A percentile compares a stretch with the other conserved stretches of the same genome.
These are phyloP conservation scores for Ormyrus labotus DNA, from an alignment of 2,888 invertebrate genomes.

Conservation along the genomic window DNA sequence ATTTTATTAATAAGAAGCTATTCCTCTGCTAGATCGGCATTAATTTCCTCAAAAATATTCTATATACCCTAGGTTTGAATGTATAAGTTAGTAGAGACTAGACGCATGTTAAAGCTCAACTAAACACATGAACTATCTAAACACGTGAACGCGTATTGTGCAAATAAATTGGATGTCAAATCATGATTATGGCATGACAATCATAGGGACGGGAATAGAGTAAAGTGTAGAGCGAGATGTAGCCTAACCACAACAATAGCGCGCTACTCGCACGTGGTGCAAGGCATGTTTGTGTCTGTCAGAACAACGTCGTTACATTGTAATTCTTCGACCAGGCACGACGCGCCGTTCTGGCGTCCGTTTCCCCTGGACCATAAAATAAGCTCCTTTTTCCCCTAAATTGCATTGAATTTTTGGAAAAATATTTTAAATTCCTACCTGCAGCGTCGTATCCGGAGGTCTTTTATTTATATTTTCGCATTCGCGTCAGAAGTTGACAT, in stretches of 20 bases:
- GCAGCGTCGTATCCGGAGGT: too few relatives aligned
- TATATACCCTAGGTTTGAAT: not conserved
- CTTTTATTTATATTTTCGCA: constrained; percentile 1
- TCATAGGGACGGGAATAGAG: constrained; percentile 17
- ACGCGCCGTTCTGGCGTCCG: too few relatives aligned
- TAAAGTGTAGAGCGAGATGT: constrained; percentile 27
- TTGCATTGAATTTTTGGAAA: too few relatives aligned
- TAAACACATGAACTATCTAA: not conserved
- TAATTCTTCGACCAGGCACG: too few relatives aligned
- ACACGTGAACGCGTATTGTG: constrained; percentile 11
- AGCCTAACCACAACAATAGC: constrained; percentile 42
- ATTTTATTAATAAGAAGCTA: too few relatives aligned
- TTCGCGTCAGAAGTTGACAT: not conserved
- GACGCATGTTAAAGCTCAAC: constrained; percentile 17
- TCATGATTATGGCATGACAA: constrained; percentile 41
- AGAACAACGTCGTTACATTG: not conserved
- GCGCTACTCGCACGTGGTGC: constrained; percentile 6
- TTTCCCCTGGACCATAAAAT: too few relatives aligned
- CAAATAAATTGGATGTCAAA: constrained; percentile 54
- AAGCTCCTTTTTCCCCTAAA: too few relatives aligned
- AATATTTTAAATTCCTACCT: too few relatives aligned
- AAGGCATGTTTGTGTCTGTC: constrained; percentile 32
- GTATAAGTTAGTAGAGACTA: too few relatives aligned
- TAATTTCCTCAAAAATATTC: not conserved
- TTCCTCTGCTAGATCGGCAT: too few relatives aligned